Conservation (phyloP, 2,888 invertebrate genomes). For the Matsumyia berberina region DNA sequence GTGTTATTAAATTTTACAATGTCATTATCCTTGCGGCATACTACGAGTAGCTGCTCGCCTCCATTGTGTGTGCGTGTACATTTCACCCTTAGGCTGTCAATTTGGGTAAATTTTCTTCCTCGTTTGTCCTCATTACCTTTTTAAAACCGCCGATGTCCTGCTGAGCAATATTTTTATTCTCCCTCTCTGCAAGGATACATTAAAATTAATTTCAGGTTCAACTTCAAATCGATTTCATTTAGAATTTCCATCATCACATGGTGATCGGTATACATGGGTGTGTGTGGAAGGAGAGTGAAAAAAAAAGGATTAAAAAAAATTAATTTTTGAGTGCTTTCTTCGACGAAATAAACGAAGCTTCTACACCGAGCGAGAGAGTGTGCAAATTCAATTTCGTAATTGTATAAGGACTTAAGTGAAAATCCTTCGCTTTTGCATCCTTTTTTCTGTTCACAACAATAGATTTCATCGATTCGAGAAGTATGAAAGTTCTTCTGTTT, state of each 20-base stretch:
- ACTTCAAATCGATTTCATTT: slow-evolving; percentile 67
- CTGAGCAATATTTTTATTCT: slow-evolving; percentile 53
- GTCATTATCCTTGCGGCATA: slow-evolving; percentile 73
- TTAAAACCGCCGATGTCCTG: slow-evolving; percentile 43
- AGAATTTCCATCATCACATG: slow-evolving; percentile 6
- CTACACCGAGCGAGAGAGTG: slow-evolving; percentile 30
- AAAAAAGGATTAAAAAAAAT: slow-evolving; percentile 29
- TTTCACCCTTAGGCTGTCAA: slow-evolving; percentile 56
- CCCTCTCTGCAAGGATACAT: slow-evolving; percentile 50
- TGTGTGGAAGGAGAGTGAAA: not conserved
- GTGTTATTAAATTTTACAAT: slow-evolving; percentile 64
- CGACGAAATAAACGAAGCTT: slow-evolving; percentile 26
- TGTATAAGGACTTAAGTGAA: slow-evolving; percentile 73
- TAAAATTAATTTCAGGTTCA: slow-evolving; percentile 73
- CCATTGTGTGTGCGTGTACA: slow-evolving; percentile 45
- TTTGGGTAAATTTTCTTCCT: slow-evolving; percentile 22
- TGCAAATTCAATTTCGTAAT: slow-evolving; percentile 76
- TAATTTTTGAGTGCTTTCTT: slow-evolving; percentile 63
- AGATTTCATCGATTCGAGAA: slow-evolving; percentile 16
- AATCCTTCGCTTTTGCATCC: no score
- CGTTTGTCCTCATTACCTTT: slow-evolving; percentile 17
- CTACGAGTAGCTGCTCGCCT: not conserved
- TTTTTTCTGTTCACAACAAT: slow-evolving; percentile 41
- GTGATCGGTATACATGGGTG: no score
- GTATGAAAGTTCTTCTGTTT: slow-evolving; percentile 52